Evolutionary conservation across 2,888 invertebrate species (phyloP).

Genomic region (Tineola bisselliella): DNA sequence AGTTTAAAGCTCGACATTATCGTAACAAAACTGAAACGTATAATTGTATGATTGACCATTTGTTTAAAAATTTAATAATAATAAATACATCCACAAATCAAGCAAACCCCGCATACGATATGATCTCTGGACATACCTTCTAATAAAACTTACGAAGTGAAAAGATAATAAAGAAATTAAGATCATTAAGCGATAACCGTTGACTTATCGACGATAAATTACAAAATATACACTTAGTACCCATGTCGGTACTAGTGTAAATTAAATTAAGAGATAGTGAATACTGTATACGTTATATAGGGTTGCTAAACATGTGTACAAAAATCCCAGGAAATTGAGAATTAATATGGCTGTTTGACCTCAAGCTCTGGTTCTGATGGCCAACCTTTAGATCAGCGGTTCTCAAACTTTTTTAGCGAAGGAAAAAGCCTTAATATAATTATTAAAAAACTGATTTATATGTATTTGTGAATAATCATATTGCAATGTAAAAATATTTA

Average conservation of each 20-base stretch:
- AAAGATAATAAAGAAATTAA: conserved; percentile 48
- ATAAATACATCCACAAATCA: conserved; percentile 11
- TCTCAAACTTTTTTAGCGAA: too few species aligned
- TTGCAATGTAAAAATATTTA: too few species aligned
- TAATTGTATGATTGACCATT: neutral
- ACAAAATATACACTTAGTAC: conserved; percentile 32
- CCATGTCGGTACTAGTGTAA: conserved; percentile 36
- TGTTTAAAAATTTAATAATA: conserved; percentile 3
- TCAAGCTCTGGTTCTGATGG: conserved; percentile 16
- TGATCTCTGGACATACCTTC: neutral
- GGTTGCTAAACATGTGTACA: too few species aligned
- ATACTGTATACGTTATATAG: neutral
- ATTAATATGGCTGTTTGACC: conserved; percentile 44
- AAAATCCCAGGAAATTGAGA: conserved; percentile 25
- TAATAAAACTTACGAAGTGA: conserved; percentile 5
- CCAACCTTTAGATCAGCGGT: too few species aligned
- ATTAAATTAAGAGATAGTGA: conserved; percentile 56
- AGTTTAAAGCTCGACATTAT: neutral
- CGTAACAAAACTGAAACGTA: neutral
- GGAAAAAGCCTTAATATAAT: too few species aligned
- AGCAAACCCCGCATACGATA: neutral
- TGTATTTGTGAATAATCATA: too few species aligned
- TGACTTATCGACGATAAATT: conserved; percentile 47
- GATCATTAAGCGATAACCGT: conserved; percentile 40
- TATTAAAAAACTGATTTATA: too few species aligned